Evolutionary conservation across 2,797 vertebrate species (phyloP).

Genomic region (Clamator glandarius): DNA sequence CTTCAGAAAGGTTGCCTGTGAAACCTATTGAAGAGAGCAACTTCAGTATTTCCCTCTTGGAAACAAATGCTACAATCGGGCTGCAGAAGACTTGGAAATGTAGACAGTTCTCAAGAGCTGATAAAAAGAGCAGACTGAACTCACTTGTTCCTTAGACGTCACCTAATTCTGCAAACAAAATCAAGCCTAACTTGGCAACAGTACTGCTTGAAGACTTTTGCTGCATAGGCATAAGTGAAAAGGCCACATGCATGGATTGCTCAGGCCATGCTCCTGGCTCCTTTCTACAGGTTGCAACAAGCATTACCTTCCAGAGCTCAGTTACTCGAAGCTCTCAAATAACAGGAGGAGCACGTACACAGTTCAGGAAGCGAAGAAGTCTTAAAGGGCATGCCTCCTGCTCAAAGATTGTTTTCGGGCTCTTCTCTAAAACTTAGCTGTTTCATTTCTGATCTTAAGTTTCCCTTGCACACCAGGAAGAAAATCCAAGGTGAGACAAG

Average conservation of each 20-base stretch:
- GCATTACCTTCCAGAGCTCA: neutral
- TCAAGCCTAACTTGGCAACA: neutral
- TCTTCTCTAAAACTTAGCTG: neutral
- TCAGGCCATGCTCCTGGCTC: fast-evolving
- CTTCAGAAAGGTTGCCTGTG: neutral
- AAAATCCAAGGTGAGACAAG: neutral
- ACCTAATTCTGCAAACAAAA: neutral
- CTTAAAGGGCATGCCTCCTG: neutral
- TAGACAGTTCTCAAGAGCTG: neutral
- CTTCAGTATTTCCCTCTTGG: neutral
- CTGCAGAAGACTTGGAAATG: fast-evolving
- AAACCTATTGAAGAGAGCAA: neutral
- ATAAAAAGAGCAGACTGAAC: neutral
- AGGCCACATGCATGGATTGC: fast-evolving
- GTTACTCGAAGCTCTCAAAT: neutral
- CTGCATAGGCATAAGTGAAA: neutral
- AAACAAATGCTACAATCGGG: neutral
- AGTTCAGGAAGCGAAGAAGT: neutral
- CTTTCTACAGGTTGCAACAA: neutral
- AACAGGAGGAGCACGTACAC: neutral
- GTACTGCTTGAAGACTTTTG: neutral
- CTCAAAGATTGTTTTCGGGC: neutral
- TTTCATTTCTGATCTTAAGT: neutral
- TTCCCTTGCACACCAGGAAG: neutral
- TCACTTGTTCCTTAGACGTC: neutral